A percentile compares a stretch with the other conserved stretches of the same genome.
phyloP scores from a whole-genome alignment of 2,888 invertebrate species.

The Stenurella melanura region DNA sequence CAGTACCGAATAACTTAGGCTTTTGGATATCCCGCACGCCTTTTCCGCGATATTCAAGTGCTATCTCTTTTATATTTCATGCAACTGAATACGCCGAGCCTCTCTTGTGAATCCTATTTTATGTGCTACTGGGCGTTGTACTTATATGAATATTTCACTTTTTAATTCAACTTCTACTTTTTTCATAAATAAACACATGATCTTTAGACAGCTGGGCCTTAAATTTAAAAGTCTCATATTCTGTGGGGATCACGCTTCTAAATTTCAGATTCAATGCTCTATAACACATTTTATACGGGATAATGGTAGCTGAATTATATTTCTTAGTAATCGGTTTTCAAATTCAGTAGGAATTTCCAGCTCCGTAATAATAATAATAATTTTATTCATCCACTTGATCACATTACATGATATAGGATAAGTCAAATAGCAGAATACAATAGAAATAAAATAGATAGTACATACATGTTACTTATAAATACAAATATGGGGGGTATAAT shows the following conservation, averaged over 20 bases:
- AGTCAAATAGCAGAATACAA: no score
- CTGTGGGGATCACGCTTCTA: background rate
- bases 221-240: background rate
- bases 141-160: conserved; percentile 33
- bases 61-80: conserved; percentile 31
- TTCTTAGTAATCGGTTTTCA: no score
- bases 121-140: conserved; percentile 36
- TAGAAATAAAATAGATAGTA: no score
- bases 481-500: no score
- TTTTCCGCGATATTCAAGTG: conserved; percentile 8
- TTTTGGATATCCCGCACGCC: conserved; percentile 12
- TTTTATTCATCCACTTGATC: no score
- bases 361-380: no score
- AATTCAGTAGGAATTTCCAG: no score
- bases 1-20: conserved; percentile 8
- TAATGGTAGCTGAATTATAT: no score
- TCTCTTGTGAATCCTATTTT: conserved; percentile 32
- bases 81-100: conserved; percentile 14
- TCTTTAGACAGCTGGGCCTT: background rate
- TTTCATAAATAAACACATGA: conserved; percentile 32
- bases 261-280: background rate
- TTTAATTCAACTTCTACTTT: conserved; percentile 36
- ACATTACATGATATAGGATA: no score
- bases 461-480: no score
- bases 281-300: no score